These are phyloP conservation scores for Panthera tigris DNA, from an alignment of 2,113 vertebrate genomes.

Conservation along the genomic window DNA sequence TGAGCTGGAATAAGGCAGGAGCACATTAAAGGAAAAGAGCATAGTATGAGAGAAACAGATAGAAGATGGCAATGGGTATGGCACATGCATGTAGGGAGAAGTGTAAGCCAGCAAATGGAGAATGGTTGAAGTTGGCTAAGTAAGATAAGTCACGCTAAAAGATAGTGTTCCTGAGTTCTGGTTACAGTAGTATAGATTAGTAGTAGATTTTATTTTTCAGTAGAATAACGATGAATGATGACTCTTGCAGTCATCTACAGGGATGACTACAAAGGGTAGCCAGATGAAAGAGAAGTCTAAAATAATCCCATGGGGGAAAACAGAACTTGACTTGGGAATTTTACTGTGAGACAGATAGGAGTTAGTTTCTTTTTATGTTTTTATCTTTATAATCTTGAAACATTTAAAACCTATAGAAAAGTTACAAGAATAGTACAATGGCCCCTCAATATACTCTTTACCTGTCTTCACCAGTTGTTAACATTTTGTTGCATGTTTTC, in stretches of 20 bases:
- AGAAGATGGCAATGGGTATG: neutral
- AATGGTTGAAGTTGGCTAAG: neutral
- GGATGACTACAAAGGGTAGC: neutral
- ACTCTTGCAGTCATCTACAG: neutral
- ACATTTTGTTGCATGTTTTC: neutral
- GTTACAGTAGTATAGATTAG: neutral
- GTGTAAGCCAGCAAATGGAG: neutral
- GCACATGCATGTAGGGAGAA: neutral
- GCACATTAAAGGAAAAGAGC: neutral
- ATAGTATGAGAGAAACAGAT: neutral
- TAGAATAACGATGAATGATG: neutral
- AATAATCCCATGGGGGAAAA: neutral
- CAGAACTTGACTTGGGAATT: slow-evolving; percentile 1
- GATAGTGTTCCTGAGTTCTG: neutral
- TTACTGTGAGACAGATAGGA: neutral
- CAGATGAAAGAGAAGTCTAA: neutral
- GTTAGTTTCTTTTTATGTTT: neutral
- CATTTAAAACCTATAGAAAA: neutral
- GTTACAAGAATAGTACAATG: neutral
- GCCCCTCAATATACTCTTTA: neutral
- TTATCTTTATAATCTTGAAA: neutral
- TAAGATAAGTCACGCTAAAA: neutral
- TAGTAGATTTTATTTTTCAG: neutral
- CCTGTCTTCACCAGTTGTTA: neutral
- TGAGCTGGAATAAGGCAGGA: neutral